A percentile compares a stretch with the other conserved stretches of the same genome.
Conservation (phyloP, 2,888 invertebrate species). For the Fragum whitleyi region DNA sequence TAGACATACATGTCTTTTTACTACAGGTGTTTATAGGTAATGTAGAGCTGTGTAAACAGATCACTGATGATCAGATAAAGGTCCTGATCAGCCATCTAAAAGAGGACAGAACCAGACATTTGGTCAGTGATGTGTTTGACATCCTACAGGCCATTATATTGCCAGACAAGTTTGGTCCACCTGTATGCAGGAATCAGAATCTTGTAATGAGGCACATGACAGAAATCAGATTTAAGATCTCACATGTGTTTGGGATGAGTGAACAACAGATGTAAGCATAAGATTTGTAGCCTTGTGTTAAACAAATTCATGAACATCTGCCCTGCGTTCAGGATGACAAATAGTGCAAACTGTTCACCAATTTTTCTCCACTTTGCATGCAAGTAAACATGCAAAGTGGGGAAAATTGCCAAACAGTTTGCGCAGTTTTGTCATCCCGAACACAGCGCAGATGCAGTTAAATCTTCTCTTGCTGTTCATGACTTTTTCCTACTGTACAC, state of each 20-base stretch:
- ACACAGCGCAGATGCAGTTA: too few relatives aligned
- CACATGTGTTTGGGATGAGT: background rate
- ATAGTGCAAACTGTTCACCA: too few relatives aligned
- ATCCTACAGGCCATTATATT: background rate
- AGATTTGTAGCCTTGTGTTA: background rate
- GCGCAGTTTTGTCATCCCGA: too few relatives aligned
- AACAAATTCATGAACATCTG: too few relatives aligned
- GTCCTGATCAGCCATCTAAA: background rate
- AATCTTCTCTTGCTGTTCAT: too few relatives aligned
- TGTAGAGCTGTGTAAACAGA: background rate
- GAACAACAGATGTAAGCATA: background rate
- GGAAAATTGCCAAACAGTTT: too few relatives aligned
- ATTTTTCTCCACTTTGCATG: too few relatives aligned
- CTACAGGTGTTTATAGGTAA: background rate
- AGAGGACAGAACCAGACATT: background rate
- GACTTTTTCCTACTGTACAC: too few relatives aligned
- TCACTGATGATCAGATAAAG: background rate
- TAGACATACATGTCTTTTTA: background rate
- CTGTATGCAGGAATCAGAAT: background rate
- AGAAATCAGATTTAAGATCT: conserved; percentile 9
- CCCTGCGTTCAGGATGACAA: too few relatives aligned
- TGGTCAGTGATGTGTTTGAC: background rate
- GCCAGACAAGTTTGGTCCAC: background rate
- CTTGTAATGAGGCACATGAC: conserved; percentile 11
- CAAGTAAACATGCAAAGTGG: too few relatives aligned